Evolutionary conservation across 2,797 vertebrate species (phyloP), one percentile per base, ranked within the genome.

Genomic region (Morus bassanus): DNA sequence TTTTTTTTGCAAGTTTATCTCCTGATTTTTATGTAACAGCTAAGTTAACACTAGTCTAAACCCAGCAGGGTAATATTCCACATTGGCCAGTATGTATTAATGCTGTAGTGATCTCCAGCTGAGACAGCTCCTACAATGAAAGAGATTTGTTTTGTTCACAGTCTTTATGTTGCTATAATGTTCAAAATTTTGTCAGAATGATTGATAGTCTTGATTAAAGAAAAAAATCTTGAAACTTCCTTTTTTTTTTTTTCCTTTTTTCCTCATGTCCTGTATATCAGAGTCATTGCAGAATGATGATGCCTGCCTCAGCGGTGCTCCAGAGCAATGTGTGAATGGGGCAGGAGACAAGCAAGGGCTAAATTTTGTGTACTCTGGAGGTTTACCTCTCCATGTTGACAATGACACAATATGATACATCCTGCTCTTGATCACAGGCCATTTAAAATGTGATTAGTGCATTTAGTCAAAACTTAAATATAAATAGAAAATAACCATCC

Each of bases 371-470:
- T 83, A 2, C 46, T 88, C 39, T 57, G 35, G 50, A 68, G 41
- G 21, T 91, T 95, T 91, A 43, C 53, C 54, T 75, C 41, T 88
- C 69, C 4, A 1, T 53, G 12, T 75, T 53, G 78, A 45, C 53
- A 74, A 57, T 63, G 37, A 75, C 2, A 8, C 57, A 63, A 31
- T 65, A 59, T 17, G 17, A 74, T 41, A 33, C 69, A 43, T 88
- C 50, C n/a, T 78, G 50, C 43, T 85, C 43, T 86, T 78, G 48
- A 61, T 78, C 51, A 60, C 33, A 78, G 61, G 46, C 50, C 39
- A 33, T 88, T 95, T 91, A 88, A 91, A 96, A 81, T 46, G 24
- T 65, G 80, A 88, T 91, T 84, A 93, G 33, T 33, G 31, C 28
- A 61, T 88, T 96, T 86, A 90, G 24, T 63, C 18, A 73, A 90